Evolutionary conservation across 2,113 vertebrate species (phyloP).

Genomic region (Mastomys natalensis): DNA sequence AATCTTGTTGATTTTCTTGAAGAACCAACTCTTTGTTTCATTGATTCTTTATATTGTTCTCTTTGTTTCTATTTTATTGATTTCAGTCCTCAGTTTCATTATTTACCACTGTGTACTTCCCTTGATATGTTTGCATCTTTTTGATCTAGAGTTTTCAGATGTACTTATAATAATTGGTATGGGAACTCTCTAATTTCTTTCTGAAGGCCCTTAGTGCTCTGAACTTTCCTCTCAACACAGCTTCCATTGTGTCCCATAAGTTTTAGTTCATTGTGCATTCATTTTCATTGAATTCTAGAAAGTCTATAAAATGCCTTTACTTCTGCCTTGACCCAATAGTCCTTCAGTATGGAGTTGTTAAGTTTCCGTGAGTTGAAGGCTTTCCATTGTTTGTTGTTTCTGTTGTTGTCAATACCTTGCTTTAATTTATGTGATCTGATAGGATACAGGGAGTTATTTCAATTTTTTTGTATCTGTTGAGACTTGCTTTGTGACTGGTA

Average conservation of each 20-base stretch:
- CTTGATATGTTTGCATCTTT: neutral
- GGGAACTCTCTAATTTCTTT: neutral
- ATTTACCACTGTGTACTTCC: neutral
- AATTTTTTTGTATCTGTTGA: neutral
- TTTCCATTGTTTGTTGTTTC: neutral
- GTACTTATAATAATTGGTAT: neutral
- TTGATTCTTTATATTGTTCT: neutral
- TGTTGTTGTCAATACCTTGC: neutral
- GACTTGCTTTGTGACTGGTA: neutral
- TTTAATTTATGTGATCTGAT: neutral
- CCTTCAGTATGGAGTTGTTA: neutral
- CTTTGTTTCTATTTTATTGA: neutral
- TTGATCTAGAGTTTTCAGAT: neutral
- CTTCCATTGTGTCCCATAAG: neutral
- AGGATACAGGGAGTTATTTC: neutral
- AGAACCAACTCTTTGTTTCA: neutral
- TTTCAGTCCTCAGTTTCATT: neutral
- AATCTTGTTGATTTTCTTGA: neutral
- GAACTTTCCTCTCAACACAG: neutral
- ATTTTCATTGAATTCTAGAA: neutral
- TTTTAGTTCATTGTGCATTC: neutral
- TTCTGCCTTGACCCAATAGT: neutral
- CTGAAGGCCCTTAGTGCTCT: neutral
- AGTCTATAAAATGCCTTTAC: neutral
- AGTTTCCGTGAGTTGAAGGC: neutral